A percentile compares a stretch with the other conserved stretches of the same genome.
Evolutionary conservation across 2,113 vertebrate genomes (phyloP).

Genomic region (Rhinolophus sinicus): DNA sequence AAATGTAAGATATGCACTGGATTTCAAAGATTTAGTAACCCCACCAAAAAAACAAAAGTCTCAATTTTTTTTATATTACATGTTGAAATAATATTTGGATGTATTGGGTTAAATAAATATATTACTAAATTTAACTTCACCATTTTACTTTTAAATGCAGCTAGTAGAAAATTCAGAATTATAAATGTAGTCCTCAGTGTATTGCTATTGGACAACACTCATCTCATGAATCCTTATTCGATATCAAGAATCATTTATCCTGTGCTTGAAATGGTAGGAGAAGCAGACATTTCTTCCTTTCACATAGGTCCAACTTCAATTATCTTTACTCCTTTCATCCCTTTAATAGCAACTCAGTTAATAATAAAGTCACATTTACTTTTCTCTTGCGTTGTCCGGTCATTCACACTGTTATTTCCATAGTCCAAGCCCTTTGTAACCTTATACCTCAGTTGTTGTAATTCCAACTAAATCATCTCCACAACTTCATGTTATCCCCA

Average conservation of each 20-base stretch:
- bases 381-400: neutral
- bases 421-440: neutral
- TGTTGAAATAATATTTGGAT: neutral
- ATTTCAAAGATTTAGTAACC: conserved; percentile 19
- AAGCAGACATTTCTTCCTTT: neutral
- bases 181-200: neutral
- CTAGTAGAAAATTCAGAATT: neutral
- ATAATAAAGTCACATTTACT: neutral
- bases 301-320: neutral
- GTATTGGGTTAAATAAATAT: conserved; percentile 35
- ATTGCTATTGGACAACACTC: neutral
- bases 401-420: neutral
- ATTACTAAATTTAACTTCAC: neutral
- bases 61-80: conserved; percentile 2
- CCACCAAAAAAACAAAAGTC: neutral
- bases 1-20: neutral
- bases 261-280: neutral
- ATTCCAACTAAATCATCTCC: conserved; percentile 9
- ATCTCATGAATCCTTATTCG: neutral
- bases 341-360: neutral
- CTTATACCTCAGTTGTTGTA: conserved; percentile 38
- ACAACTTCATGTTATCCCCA: neutral
- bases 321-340: neutral
- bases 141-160: neutral
- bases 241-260: neutral